Base-by-base conservation (phyloP, 2,113 vertebrate species). In the Hemibagrus wyckioides region DNA sequence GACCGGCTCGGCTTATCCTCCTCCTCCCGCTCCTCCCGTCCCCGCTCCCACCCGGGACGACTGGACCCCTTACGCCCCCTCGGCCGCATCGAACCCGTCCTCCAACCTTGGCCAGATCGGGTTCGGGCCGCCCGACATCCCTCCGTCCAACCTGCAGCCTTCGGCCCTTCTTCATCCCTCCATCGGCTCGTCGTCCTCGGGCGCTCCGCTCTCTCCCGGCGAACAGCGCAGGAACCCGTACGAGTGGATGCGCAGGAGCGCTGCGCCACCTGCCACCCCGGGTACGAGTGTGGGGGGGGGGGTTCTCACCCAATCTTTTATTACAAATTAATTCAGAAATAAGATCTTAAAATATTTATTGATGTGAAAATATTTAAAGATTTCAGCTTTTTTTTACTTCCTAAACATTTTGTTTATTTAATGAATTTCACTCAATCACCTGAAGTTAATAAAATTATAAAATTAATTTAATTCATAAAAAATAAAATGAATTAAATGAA, bases 181-280 rank as follows among this genome's bases (percentile, higher is more conserved):
- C 92, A 95, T 97, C 84, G 95, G 92, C 85, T 85, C 83, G 11
- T 75, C 83, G 7, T 57, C 94, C 87, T 92, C 95, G 0, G 90
- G 95, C 0, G 95, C 95, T 3, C 97, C 96, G 88, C 95, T 98
- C n/a, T 96, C 97, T 3, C 95, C 97, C 1, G 94, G 88, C 3
- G 84, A 94, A 21, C 96, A 96, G 91, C 87, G 89, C 77, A 94
- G 96, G 87, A 96, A 96, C 91, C 95, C 96, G 0, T 96, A 95
- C 0, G 97, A 99, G 77, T 94, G 96, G 95, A 94, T 96, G 96
- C 96, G 96, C 89, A 96, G 95, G 91, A 95, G 77, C 82, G 91
- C 82, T 89, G 94, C 90, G 90, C 94, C 91, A 67, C 84, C 93
- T 9, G 7, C 14, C 84, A 85, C 67, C 79, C 76, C 94, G 92